These are phyloP conservation scores for Zingel zingel DNA, from an alignment of 2,113 vertebrate genomes.

Conservation along the genomic window DNA sequence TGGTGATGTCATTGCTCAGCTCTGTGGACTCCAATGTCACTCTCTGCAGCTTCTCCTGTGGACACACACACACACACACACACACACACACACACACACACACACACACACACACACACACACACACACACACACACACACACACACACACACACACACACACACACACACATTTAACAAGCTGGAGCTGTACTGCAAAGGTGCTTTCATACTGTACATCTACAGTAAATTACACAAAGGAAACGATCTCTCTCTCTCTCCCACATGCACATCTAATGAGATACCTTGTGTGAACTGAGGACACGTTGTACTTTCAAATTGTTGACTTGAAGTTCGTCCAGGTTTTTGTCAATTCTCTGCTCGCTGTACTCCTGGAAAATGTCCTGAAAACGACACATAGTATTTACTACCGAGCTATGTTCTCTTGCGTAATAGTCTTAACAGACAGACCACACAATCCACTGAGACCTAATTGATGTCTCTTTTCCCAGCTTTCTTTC, in stretches of 20 bases:
- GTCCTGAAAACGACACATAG: slow-evolving; percentile 29
- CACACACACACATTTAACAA: not conserved
- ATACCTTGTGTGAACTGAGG: slow-evolving; percentile 66
- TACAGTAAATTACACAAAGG: not conserved
- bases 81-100: not conserved
- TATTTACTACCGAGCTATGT: not conserved
- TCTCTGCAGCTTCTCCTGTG: slow-evolving; percentile 65
- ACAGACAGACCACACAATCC: not conserved
- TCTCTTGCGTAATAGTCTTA: not conserved
- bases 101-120: not conserved
- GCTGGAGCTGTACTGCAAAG: not conserved
- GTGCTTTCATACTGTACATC: not conserved
- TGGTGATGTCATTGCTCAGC: slow-evolving; percentile 55
- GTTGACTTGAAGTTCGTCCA: slow-evolving; percentile 45
- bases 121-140: too few relatives aligned
- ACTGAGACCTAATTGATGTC: too few relatives aligned
- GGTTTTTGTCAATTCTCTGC: slow-evolving; percentile 16
- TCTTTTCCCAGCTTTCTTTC: not conserved
- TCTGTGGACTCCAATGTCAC: slow-evolving; percentile 30
- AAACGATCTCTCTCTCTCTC: not conserved
- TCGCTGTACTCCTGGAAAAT: slow-evolving; percentile 46
- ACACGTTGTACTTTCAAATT: slow-evolving; percentile 40
- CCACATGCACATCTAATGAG: not conserved
- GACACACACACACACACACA: slow-evolving; percentile 3
- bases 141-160: slow-evolving; percentile 1